Conservation (phyloP, 1,140 invertebrate genomes). For the Drosophila parabipectinata region DNA sequence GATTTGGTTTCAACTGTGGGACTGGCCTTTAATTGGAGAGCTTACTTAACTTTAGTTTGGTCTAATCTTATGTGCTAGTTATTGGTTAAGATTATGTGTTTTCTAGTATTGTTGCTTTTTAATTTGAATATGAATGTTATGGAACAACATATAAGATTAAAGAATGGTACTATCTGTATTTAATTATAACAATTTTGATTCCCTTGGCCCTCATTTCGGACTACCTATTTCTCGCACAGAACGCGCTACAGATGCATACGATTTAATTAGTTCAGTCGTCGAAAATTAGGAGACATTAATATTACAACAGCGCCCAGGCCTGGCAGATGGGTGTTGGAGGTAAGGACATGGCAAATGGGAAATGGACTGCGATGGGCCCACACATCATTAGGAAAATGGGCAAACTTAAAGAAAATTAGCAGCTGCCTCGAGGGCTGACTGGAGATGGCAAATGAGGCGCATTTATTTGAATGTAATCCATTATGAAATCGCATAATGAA, state of each 20-base stretch:
- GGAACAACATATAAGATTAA: not conserved
- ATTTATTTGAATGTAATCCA: conserved; percentile 82
- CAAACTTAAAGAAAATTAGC: conserved; percentile 78
- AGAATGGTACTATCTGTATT: not conserved
- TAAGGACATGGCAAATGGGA: not conserved
- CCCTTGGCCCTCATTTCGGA: not conserved
- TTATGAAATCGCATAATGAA: conserved; percentile 82
- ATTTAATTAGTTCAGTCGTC: conserved; percentile 65
- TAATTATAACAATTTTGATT: not conserved
- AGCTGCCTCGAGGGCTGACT: conserved; percentile 18
- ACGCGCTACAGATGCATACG: conserved; percentile 55
- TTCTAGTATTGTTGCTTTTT: not conserved
- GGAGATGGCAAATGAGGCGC: conserved; percentile 64
- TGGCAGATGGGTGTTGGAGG: not conserved
- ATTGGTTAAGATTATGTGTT: not conserved
- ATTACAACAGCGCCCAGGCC: conserved; percentile 40
- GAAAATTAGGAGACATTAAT: conserved; percentile 75
- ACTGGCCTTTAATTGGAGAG: not conserved
- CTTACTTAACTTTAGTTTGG: conserved; percentile 1
- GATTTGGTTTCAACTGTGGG: not conserved
- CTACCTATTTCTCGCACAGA: not conserved
- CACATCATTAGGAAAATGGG: conserved; percentile 72
- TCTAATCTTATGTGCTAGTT: not conserved
- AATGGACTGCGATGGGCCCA: conserved; percentile 23
- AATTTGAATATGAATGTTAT: not conserved